Evolutionary conservation across 2,797 vertebrate species (phyloP).

Genomic region (Lepus oiostolus): DNA sequence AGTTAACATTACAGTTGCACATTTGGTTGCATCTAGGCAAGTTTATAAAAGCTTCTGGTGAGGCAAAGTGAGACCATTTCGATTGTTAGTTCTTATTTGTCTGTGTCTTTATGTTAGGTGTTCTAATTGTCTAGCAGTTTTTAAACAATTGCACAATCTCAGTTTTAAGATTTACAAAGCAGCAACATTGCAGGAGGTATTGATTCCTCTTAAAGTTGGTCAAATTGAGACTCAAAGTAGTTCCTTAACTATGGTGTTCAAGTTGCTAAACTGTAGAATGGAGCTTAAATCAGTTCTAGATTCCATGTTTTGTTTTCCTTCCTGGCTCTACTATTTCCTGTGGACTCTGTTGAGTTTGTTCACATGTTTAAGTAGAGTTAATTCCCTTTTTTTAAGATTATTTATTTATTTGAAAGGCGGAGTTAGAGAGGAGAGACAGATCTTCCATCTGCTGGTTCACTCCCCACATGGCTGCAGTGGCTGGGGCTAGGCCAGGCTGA

Average conservation of each 20-base stretch:
- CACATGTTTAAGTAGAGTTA: background rate
- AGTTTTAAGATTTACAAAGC: background rate
- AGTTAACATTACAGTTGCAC: background rate
- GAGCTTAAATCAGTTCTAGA: background rate
- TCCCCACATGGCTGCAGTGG: too few relatives aligned
- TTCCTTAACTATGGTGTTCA: background rate
- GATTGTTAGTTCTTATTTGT: slow-evolving; percentile 27
- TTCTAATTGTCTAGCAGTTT: slow-evolving; percentile 20
- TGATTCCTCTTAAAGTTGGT: background rate
- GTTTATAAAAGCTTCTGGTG: slow-evolving; percentile 2
- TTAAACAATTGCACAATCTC: slow-evolving; percentile 26
- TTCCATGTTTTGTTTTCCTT: background rate
- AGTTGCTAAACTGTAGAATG: background rate
- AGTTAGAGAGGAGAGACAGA: too few relatives aligned
- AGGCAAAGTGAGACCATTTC: slow-evolving; percentile 1
- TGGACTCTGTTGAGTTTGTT: background rate
- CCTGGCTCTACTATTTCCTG: background rate
- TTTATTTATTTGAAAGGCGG: too few relatives aligned
- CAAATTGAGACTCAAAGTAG: background rate
- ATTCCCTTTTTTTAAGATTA: background rate
- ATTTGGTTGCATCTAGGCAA: background rate
- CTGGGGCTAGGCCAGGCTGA: too few relatives aligned
- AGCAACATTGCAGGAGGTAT: background rate
- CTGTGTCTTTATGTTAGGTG: background rate
- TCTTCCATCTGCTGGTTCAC: too few relatives aligned